These are phyloP conservation scores for Drosophila albomicans DNA, from an alignment of 1,140 invertebrate species.

Conservation along the genomic window DNA sequence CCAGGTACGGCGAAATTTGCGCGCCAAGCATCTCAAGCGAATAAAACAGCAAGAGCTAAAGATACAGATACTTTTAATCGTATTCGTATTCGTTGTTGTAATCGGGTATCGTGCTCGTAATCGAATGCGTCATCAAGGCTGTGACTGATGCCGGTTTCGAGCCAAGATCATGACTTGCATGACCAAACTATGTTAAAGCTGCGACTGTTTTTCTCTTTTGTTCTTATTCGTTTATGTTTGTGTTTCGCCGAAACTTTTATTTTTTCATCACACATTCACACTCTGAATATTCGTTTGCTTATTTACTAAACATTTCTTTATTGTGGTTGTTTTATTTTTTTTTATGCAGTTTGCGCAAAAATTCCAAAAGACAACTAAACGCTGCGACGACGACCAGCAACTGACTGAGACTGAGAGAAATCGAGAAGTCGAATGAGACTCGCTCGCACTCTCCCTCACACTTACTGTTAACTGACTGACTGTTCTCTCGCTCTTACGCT, in stretches of 20 bases:
- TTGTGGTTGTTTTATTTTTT: slow-evolving; percentile 9
- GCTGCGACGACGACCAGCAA: slow-evolving; percentile 36
- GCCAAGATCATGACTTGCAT: slow-evolving; percentile 75
- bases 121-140: slow-evolving; percentile 76
- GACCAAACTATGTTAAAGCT: slow-evolving; percentile 36
- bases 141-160: slow-evolving; percentile 64
- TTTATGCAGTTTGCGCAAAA: slow-evolving; percentile 45
- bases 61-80: slow-evolving; percentile 28
- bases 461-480: neutral
- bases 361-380: slow-evolving; percentile 43
- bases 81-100: slow-evolving; percentile 11
- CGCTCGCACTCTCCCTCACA: slow-evolving; percentile 3
- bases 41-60: slow-evolving; percentile 36
- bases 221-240: slow-evolving; percentile 1
- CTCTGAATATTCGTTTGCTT: slow-evolving; percentile 19
- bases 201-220: slow-evolving; percentile 7
- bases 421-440: slow-evolving; percentile 18
- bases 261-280: slow-evolving; percentile 10
- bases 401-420: slow-evolving; percentile 34
- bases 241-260: neutral
- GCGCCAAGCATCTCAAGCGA: slow-evolving; percentile 71
- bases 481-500: slow-evolving; percentile 2
- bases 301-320: slow-evolving; percentile 32
- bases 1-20: slow-evolving; percentile 56
- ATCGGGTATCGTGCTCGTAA: slow-evolving; percentile 30